These are phyloP conservation scores for Dasypus novemcinctus DNA, from an alignment of 2,113 vertebrate genomes.

Conservation along the genomic window DNA sequence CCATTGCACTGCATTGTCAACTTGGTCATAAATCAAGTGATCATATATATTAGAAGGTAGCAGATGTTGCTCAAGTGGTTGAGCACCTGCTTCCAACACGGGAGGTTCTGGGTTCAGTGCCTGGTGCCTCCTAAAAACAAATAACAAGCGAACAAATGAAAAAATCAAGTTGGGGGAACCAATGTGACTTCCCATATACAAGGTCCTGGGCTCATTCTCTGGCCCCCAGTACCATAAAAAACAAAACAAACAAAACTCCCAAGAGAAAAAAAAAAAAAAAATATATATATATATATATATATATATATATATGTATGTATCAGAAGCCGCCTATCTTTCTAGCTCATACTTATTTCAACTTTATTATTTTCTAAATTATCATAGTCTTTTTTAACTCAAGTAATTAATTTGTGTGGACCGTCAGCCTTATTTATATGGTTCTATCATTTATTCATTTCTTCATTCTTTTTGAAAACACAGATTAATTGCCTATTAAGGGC, in stretches of 20 bases:
- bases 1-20: neutral
- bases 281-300: too few relatives aligned
- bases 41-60: neutral
- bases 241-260: too few relatives aligned
- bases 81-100: too few relatives aligned
- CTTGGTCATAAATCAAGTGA: neutral
- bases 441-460: neutral
- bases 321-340: neutral
- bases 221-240: too few relatives aligned
- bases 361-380: neutral
- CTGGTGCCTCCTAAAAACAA: too few relatives aligned
- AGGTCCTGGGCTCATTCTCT: too few relatives aligned
- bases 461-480: slow-evolving; percentile 3
- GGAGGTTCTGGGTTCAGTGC: too few relatives aligned
- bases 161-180: too few relatives aligned
- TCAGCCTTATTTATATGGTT: neutral
- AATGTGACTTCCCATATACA: too few relatives aligned
- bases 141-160: too few relatives aligned
- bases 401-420: neutral
- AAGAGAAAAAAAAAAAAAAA: too few relatives aligned
- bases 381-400: neutral
- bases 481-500: neutral
- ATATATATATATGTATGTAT: neutral
- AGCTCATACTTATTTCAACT: neutral
- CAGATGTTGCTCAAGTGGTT: too few relatives aligned